Evolutionary conservation across 2,888 invertebrate genomes (phyloP).

Genomic region (Epistrophe eligans): DNA sequence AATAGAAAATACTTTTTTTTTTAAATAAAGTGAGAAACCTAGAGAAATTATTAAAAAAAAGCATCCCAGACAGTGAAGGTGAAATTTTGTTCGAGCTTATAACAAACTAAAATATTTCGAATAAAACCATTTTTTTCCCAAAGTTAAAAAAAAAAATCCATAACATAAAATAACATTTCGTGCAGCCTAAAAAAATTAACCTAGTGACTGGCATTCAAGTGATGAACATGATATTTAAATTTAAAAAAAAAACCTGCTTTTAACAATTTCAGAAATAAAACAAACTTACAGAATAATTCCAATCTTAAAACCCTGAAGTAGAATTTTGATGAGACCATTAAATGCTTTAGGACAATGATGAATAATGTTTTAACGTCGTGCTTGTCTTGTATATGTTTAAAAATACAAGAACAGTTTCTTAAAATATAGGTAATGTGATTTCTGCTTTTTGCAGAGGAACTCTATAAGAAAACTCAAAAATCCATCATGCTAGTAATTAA

Average conservation of each 20-base stretch:
- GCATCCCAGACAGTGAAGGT: no score
- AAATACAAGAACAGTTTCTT: background rate
- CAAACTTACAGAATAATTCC: background rate
- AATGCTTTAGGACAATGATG: background rate
- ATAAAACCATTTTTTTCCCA: background rate
- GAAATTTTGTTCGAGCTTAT: no score
- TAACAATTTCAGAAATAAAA: no score
- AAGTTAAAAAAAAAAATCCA: background rate
- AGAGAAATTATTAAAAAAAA: no score
- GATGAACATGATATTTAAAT: background rate
- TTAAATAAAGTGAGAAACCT: no score
- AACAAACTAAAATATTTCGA: no score
- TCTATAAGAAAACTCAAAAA: background rate
- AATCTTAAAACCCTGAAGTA: background rate
- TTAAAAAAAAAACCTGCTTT: background rate
- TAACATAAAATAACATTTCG: no score
- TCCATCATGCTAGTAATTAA: constrained; percentile 7
- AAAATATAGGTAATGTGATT: background rate
- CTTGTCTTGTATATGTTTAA: background rate
- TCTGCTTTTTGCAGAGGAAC: background rate
- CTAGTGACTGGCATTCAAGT: background rate
- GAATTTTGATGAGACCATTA: background rate
- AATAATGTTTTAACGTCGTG: background rate
- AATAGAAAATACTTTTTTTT: no score
- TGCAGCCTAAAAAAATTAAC: no score